A percentile compares a stretch with the other conserved stretches of the same genome.
These are phyloP conservation scores for Sebastes oblongus DNA, from an alignment of 2,797 vertebrate genomes.

Conservation along the genomic window DNA sequence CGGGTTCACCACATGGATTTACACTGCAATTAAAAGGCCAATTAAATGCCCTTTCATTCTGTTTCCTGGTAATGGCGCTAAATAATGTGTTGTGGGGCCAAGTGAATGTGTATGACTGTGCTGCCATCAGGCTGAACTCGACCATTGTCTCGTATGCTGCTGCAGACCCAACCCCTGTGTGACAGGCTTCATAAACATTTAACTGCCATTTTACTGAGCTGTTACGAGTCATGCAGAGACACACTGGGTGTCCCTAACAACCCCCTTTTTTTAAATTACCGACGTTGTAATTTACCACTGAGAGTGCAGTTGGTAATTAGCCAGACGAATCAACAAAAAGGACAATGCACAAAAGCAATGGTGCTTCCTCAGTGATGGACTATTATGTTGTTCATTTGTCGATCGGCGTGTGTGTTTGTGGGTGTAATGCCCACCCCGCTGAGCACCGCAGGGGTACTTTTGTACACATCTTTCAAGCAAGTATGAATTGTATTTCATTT, in stretches of 20 bases:
- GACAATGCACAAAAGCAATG: not conserved
- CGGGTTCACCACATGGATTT: constrained; percentile 56
- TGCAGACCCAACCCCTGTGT: constrained; percentile 13
- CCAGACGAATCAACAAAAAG: constrained; percentile 26
- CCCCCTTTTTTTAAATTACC: constrained; percentile 42
- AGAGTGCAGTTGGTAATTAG: constrained; percentile 53
- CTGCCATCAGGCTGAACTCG: constrained; percentile 57
- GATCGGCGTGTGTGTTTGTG: not conserved
- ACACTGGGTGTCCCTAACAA: constrained; percentile 36
- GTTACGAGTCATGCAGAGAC: constrained; percentile 45
- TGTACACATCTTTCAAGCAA: constrained; percentile 23
- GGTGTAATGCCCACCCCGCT: not conserved
- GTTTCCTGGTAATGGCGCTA: constrained; percentile 62
- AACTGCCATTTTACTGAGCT: constrained; percentile 54
- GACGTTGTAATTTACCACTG: constrained; percentile 56
- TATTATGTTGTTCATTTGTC: constrained; percentile 9
- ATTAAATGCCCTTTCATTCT: constrained; percentile 65
- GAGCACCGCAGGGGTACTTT: not conserved
- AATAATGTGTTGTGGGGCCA: constrained; percentile 35
- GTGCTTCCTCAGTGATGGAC: constrained; percentile 2
- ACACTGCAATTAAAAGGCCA: constrained; percentile 72
- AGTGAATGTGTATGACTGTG: not conserved
- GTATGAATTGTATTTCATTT: constrained; percentile 19
- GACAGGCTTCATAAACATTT: constrained; percentile 64
- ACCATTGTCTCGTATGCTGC: constrained; percentile 29